Conservation (phyloP, 2,113 vertebrate species). For the Lanius collurio region DNA sequence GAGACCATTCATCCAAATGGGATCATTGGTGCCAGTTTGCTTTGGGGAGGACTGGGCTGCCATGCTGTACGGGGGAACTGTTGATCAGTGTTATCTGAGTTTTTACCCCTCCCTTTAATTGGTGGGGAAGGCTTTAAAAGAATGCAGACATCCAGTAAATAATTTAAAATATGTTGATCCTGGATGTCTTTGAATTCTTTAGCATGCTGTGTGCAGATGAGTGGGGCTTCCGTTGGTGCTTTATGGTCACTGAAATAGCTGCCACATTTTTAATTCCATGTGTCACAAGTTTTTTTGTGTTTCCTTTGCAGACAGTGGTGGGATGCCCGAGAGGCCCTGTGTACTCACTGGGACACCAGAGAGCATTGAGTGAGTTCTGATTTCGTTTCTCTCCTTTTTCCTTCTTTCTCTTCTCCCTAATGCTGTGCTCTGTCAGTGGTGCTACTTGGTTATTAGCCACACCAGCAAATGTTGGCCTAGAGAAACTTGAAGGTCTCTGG, state of each 20-base stretch:
- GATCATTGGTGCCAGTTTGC: not conserved
- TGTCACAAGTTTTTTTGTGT: slow-evolving; percentile 5
- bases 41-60: not conserved
- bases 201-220: not conserved
- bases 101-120: not conserved
- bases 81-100: not conserved
- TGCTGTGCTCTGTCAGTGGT: slow-evolving; percentile 43
- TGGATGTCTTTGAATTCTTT: not conserved
- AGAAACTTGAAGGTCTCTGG: slow-evolving; percentile 24
- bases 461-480: slow-evolving; percentile 16
- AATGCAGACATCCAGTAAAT: not conserved
- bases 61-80: not conserved
- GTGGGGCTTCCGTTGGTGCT: not conserved
- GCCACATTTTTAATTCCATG: not conserved
- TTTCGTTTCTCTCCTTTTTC: slow-evolving; percentile 53
- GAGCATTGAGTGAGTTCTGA: slow-evolving; percentile 93
- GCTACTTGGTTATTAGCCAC: slow-evolving; percentile 37
- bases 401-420: slow-evolving; percentile 68
- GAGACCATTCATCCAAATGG: not conserved
- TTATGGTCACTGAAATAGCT: not conserved
- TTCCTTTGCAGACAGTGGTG: slow-evolving; percentile 88
- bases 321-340: slow-evolving; percentile 95
- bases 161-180: not conserved
- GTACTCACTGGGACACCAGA: slow-evolving; percentile 95
- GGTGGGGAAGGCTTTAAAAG: not conserved